Conservation (phyloP, 2,888 invertebrate species). For the Philonicus albiceps region DNA sequence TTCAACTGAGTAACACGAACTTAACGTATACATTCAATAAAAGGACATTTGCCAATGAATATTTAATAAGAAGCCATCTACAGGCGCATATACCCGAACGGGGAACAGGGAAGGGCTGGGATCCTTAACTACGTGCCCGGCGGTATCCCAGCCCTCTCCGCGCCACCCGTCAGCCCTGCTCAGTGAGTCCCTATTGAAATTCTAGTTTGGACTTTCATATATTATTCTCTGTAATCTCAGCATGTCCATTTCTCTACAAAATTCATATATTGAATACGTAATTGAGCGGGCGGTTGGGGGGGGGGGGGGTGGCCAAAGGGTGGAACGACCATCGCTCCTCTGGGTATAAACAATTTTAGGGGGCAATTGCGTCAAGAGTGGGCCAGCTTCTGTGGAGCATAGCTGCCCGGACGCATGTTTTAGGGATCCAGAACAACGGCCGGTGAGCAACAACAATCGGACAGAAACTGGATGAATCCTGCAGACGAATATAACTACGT, state of each 20-base stretch:
- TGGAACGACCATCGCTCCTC: conserved; percentile 21
- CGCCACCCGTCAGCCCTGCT: conserved; percentile 37
- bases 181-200: conserved; percentile 52
- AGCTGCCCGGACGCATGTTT: not conserved
- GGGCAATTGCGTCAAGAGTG: not conserved
- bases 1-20: conserved; percentile 47
- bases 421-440: conserved; percentile 14
- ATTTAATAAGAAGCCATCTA: conserved; percentile 45
- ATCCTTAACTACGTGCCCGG: conserved; percentile 34
- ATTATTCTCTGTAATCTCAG: conserved; percentile 54
- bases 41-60: conserved; percentile 49
- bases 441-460: conserved; percentile 33
- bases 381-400: not conserved
- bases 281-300: conserved; percentile 48
- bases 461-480: not conserved
- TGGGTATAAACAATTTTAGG: conserved; percentile 36
- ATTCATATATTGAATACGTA: conserved; percentile 54
- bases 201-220: conserved; percentile 54
- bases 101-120: not conserved
- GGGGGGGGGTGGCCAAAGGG: conserved; percentile 4
- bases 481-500: conserved; percentile 38
- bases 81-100: not conserved
- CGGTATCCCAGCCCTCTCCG: not conserved
- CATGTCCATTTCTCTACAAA: conserved; percentile 52
- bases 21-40: conserved; percentile 48